Percentiles rank a stretch among this genome's conserved stretches.
Evolutionary conservation across 2,888 invertebrate species (phyloP).

Genomic region (Lochmaea capreae): DNA sequence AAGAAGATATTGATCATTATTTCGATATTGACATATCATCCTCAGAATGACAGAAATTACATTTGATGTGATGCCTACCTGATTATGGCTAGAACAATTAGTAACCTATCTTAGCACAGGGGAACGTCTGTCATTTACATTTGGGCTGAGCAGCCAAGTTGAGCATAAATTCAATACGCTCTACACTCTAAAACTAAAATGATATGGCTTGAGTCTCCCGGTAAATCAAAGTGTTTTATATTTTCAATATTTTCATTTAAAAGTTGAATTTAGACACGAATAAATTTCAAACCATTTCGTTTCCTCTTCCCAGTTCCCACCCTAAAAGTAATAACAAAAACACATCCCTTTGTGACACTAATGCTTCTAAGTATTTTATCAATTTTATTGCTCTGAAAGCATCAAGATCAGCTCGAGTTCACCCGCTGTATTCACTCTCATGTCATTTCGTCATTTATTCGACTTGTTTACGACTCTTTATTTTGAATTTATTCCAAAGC

Average conservation of each 20-base stretch:
- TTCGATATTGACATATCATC: too few relatives aligned
- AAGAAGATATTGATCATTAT: too few relatives aligned
- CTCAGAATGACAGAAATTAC: too few relatives aligned
- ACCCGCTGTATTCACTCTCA: constrained; percentile 40
- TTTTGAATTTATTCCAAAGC: constrained; percentile 42
- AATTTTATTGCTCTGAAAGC: constrained; percentile 63
- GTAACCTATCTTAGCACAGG: too few relatives aligned
- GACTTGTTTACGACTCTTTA: constrained; percentile 44
- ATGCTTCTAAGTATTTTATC: constrained; percentile 64
- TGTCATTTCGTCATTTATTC: constrained; percentile 45
- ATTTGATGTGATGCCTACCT: too few relatives aligned
- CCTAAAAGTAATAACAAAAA: constrained; percentile 60
- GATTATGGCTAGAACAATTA: too few relatives aligned
- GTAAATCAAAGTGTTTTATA: not conserved
- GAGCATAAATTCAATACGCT: too few relatives aligned
- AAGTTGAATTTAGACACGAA: not conserved
- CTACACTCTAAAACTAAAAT: too few relatives aligned
- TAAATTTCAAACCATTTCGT: not conserved
- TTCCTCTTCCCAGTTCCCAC: not conserved
- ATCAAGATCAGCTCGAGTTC: constrained; percentile 53
- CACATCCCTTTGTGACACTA: constrained; percentile 62
- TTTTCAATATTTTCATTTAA: not conserved
- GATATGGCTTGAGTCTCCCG: too few relatives aligned
- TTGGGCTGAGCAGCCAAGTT: too few relatives aligned
- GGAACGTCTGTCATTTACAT: too few relatives aligned